Evolutionary conservation across 23 tunicate genomes (phyloP), one percentile per base, ranked within the genome.

Genomic region (Clavelina lepadiformis): DNA sequence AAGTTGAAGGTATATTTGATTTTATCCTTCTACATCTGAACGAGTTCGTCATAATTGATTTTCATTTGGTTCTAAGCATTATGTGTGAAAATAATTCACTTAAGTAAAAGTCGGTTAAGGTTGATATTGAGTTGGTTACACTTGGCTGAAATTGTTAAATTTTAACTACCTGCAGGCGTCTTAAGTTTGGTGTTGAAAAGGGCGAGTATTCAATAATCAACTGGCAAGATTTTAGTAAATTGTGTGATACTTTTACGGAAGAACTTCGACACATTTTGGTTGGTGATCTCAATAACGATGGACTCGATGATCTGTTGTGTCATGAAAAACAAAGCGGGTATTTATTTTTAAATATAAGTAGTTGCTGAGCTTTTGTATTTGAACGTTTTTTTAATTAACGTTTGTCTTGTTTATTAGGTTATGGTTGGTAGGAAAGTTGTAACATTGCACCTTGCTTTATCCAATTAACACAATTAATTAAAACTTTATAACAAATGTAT

Each of bases 251-350:
- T 15, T 44, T 15, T 11, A 13, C 49, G 5, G 3, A 33, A 19
- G 67, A 13, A 1, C 67, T 46, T 29, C 46, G 67, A 33, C 33
- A 29, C 1, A 3, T 61, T 28, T 3, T 35, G 23, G 34, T 30
- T 61, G 67, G 67, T 33, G 67, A 61, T 30, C 23, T 61, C 3
- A 61, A 61, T 61, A 46, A 46, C 8, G 67, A 61, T 61, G 67
- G 67, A 61, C 44, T 15, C 7, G 67, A 61, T 46, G 67, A 61
- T 33, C 19, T 61, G 30, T 28, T 61, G 3, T 61, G 67, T 11
- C 44, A 35, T 19, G 35, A 30, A 28, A 28, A 31, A 33, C 33
- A 28, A 28, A 61, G 4, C 3, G 67, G 67, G 67, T 61, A 61
- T 33, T 23, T 35, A 31, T 3, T 2, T 1, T 52, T 15, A 11